Evolutionary conservation across 2,797 vertebrate genomes (phyloP), one percentile per base, ranked within the genome.

Genomic region (Allobates femoralis): DNA sequence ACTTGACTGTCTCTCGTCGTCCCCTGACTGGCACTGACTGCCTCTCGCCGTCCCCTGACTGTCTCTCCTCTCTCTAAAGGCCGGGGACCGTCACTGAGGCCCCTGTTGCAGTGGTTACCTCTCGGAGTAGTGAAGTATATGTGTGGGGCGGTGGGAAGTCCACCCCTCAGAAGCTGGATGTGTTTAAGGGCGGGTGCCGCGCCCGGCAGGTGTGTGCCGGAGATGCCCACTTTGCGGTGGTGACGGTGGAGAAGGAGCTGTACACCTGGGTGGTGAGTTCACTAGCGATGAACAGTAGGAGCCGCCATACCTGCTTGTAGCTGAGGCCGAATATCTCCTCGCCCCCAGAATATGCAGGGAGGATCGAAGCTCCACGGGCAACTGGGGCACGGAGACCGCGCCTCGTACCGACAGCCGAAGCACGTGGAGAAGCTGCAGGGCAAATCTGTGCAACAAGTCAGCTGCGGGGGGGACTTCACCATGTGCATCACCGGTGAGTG

Each of bases 91-190:
- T 94, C 91, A 96, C 94, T 0, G 98, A 99, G 88, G 95, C 96
- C 73, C 94, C 98, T 10, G 96, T 99, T 90, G 98, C 98, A 3
- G 96, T 99, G 90, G 98, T 99, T 90, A 99, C 98, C 79, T 98
- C 97, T 0, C 96, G 98, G 87, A 99, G 96, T 8, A 96, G 98
- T 88, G 98, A 99, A 89, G 96, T 97, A 89, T 99, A 99, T 92
- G 99, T 97, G 58, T 99, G 98, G 98, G 98, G 98, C 0, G 98
- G 98, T 28, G 98, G 98, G n/a, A 99, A 98, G 90, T 98, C 97
- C 89, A 99, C 98, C 18, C 97, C 98, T 18, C 98, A 99, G 94
- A 99, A 98, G 93, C 89, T 99, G 81, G 98, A 99, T 90, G 93
- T 95, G n/a, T 99, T 99, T 92, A 99, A 98, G 94, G 97, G 97